Percentiles rank a stretch among this genome's conserved stretches.
These are phyloP conservation scores for Crypturellus undulatus DNA, from an alignment of 2,113 vertebrate genomes.

Conservation along the genomic window DNA sequence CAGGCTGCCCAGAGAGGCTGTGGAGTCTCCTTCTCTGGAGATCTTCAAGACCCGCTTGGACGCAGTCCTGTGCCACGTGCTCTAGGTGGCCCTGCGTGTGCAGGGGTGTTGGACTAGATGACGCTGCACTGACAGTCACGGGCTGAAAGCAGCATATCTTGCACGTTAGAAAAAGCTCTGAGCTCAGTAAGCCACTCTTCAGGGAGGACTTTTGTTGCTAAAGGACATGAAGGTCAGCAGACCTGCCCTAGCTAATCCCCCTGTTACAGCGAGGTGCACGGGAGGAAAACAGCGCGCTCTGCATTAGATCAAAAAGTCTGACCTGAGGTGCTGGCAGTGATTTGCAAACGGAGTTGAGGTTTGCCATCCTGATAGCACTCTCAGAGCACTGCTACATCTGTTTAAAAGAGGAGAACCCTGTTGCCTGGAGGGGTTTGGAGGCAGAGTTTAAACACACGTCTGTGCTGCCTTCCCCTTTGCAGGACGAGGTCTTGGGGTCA, in stretches of 20 bases:
- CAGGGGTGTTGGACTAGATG: too few species aligned
- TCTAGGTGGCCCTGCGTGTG: too few species aligned
- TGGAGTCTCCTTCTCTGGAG: too few species aligned
- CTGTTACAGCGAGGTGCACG: rapidly evolving
- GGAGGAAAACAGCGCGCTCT: neutral
- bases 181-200: rapidly evolving
- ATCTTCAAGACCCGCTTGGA: too few species aligned
- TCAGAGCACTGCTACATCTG: neutral
- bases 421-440: neutral
- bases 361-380: neutral
- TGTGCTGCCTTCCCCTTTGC: neutral
- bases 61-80: too few species aligned
- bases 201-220: neutral
- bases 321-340: neutral
- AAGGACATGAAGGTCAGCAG: neutral
- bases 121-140: rapidly evolving
- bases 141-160: neutral
- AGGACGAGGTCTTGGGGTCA: neutral
- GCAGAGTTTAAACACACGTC: neutral
- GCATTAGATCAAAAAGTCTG: too few species aligned
- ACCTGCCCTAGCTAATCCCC: neutral
- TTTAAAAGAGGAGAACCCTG: neutral
- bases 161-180: neutral
- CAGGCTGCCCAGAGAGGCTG: too few species aligned
- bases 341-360: neutral